Conservation (phyloP, 2,113 vertebrate genomes). For the Uria aalge region DNA sequence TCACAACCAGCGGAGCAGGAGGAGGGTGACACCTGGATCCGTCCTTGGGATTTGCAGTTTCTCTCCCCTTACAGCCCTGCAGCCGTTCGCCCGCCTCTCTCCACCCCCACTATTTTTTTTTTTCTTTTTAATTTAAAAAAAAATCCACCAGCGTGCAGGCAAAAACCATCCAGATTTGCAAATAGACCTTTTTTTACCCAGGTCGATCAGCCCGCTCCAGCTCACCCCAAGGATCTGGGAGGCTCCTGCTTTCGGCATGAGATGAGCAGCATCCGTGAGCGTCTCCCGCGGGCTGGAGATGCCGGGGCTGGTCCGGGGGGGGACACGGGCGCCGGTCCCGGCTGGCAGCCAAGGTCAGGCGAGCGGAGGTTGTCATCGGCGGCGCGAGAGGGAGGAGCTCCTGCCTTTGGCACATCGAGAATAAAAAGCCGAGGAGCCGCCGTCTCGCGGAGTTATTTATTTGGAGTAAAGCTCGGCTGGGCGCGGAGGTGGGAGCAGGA, state of each 20-base stretch:
- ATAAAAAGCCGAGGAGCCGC: background rate
- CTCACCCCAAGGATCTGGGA: background rate
- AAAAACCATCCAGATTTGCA: background rate
- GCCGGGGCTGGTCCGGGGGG: background rate
- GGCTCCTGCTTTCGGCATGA: background rate
- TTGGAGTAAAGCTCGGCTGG: background rate
- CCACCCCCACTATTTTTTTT: background rate
- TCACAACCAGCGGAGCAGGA: background rate
- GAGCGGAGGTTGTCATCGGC: background rate
- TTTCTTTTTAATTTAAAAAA: background rate
- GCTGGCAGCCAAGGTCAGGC: background rate
- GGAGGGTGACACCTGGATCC: accelerated
- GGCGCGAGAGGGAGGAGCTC: background rate
- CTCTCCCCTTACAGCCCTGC: background rate
- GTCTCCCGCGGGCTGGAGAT: background rate
- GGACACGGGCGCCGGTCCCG: background rate
- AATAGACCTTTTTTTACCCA: accelerated
- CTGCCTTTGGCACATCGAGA: background rate
- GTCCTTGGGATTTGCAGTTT: accelerated
- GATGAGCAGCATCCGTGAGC: background rate
- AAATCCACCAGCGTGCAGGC: background rate
- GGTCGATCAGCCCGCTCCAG: accelerated
- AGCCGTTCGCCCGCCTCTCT: background rate
- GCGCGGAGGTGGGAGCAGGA: background rate
- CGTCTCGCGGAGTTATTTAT: background rate